Conservation (phyloP, 2,113 vertebrate genomes). For the Butorides virescens region DNA sequence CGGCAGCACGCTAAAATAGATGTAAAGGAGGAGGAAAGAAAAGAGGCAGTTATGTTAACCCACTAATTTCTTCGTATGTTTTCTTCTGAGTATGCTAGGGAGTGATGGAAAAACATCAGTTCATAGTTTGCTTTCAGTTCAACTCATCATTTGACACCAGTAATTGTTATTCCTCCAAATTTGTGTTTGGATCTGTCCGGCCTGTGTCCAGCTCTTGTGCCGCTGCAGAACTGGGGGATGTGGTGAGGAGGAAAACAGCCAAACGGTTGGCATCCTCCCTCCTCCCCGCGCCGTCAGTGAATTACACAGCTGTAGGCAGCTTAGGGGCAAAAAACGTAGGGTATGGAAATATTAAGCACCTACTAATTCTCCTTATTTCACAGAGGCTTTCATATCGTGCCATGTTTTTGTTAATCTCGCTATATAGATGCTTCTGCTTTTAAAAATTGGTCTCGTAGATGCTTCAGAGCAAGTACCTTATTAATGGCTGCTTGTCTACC, state of each 20-base stretch:
- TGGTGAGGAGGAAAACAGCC: not conserved
- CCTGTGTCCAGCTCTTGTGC: not conserved
- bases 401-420: not conserved
- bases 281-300: rapidly evolving
- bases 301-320: not conserved
- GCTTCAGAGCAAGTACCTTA: not conserved
- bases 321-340: not conserved
- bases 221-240: rapidly evolving
- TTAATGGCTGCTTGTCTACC: not conserved
- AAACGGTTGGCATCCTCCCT: not conserved
- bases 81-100: not conserved
- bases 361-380: not conserved
- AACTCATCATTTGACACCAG: not conserved
- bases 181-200: not conserved
- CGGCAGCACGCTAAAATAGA: not conserved
- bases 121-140: not conserved
- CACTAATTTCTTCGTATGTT: not conserved
- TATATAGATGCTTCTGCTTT: not conserved
- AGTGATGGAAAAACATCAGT: not conserved
- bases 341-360: not conserved
- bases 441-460: not conserved
- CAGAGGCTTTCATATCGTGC: not conserved
- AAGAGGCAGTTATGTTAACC: not conserved
- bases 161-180: not conserved
- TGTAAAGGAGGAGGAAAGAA: not conserved